Percentiles rank a stretch among this genome's conserved stretches.
Conservation (phyloP, 1,140 invertebrate species). For the Drosophila sulfurigaster region DNA sequence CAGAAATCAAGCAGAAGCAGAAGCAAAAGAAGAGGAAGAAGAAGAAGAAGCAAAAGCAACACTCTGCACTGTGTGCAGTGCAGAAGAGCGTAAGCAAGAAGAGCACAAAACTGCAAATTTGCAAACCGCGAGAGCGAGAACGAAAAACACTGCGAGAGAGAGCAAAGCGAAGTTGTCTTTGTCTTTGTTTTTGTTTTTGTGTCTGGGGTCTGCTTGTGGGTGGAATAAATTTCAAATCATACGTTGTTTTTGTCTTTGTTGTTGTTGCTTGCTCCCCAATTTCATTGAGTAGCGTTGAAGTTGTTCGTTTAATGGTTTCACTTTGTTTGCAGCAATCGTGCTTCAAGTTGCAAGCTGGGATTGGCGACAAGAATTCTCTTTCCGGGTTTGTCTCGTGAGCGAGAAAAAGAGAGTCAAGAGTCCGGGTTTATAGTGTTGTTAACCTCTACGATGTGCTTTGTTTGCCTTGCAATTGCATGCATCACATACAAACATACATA, state of each 20-base stretch:
- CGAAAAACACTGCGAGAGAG: conserved; percentile 15
- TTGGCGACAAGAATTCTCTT: conserved; percentile 35
- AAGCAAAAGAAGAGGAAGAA: no score
- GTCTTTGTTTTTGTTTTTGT: background rate
- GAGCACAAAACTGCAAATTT: background rate
- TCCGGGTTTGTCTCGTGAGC: conserved; percentile 56
- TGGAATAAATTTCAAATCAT: conserved; percentile 45
- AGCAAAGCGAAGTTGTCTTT: conserved; percentile 24
- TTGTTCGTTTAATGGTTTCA: conserved; percentile 47
- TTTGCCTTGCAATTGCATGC: conserved; percentile 21
- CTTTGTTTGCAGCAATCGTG: conserved; percentile 50
- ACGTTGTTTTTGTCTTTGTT: conserved; percentile 5
- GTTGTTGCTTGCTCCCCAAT: background rate
- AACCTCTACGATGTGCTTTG: conserved; percentile 52
- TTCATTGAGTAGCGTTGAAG: conserved; percentile 32
- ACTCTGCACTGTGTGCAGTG: conserved; percentile 5
- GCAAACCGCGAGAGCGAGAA: conserved; percentile 21
- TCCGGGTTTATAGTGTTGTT: conserved; percentile 61
- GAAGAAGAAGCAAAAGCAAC: no score
- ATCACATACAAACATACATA: background rate
- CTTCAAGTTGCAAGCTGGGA: conserved; percentile 19
- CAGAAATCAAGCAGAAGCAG: conserved; percentile 31
- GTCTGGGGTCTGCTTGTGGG: conserved; percentile 23
- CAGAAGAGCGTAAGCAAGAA: conserved; percentile 21
- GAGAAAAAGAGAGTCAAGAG: background rate